These are phyloP conservation scores for Luehdorfia chinensis DNA, from an alignment of 1,140 invertebrate genomes.

Conservation along the genomic window DNA sequence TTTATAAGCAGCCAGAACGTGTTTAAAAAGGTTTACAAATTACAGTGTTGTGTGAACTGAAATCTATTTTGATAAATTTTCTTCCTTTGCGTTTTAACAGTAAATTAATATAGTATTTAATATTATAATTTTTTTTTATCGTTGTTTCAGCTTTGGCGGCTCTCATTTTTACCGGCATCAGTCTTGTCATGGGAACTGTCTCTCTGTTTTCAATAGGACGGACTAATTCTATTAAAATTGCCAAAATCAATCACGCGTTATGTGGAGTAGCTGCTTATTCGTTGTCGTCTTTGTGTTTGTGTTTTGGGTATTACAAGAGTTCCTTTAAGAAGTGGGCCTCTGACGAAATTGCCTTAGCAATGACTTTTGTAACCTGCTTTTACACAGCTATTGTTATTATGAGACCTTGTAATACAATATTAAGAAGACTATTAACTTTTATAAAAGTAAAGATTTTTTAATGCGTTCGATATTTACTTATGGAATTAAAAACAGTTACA, in stretches of 20 bases:
- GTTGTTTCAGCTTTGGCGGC: constrained; percentile 29
- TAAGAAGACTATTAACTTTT: constrained; percentile 14
- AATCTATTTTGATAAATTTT: too few species aligned
- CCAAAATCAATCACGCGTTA: constrained; percentile 25
- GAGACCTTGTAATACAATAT: constrained; percentile 16
- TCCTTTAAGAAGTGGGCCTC: constrained; percentile 27
- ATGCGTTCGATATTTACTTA: too few species aligned
- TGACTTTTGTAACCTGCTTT: constrained; percentile 14
- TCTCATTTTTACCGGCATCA: constrained; percentile 25
- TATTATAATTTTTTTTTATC: not conserved
- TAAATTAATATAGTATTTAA: too few species aligned
- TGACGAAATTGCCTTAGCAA: constrained; percentile 14
- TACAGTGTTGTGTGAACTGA: too few species aligned
- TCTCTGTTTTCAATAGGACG: constrained; percentile 19
- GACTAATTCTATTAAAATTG: constrained; percentile 13
- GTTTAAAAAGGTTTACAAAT: too few species aligned
- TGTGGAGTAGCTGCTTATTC: constrained; percentile 19
- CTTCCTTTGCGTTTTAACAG: too few species aligned
- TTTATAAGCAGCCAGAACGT: too few species aligned
- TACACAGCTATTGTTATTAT: constrained; percentile 19
- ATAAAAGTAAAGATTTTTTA: constrained; percentile 18
- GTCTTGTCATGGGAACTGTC: constrained; percentile 26
- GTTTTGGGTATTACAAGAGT: constrained; percentile 24
- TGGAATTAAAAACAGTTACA: too few species aligned
- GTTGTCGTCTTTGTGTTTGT: constrained; percentile 23